Conservation (phyloP, 2,797 vertebrate genomes). For the Tenualosa ilisha region DNA sequence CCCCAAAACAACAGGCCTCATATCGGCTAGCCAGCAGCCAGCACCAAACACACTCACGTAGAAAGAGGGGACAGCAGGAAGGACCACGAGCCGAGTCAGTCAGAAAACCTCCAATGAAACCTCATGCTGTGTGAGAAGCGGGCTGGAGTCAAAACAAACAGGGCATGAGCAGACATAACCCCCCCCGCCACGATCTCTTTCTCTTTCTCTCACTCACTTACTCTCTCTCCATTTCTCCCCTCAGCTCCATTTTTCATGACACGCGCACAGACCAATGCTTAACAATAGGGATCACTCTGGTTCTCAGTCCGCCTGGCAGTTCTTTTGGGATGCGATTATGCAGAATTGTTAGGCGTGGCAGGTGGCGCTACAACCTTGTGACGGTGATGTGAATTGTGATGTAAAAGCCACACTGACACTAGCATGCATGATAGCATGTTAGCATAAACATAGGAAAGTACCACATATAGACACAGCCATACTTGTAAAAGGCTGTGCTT, state of each 20-base stretch:
- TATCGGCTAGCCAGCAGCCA: slow-evolving; percentile 49
- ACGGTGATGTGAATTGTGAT: not conserved
- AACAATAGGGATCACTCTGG: slow-evolving; percentile 33
- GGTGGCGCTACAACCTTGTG: slow-evolving; percentile 52
- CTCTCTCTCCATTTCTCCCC: not conserved
- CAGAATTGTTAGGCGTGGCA: slow-evolving; percentile 48
- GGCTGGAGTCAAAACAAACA: slow-evolving; percentile 46
- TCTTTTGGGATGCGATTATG: slow-evolving; percentile 35
- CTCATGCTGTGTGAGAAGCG: slow-evolving; percentile 34
- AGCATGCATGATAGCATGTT: not conserved
- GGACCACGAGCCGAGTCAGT: slow-evolving; percentile 28
- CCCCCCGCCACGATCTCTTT: not conserved
- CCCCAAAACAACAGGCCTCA: slow-evolving; percentile 45
- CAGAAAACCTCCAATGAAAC: not conserved
- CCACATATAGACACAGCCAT: slow-evolving; percentile 16
- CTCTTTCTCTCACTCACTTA: not conserved
- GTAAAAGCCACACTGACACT: not conserved
- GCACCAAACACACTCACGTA: slow-evolving; percentile 56
- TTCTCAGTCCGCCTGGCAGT: slow-evolving; percentile 31
- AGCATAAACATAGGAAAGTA: not conserved
- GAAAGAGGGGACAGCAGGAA: slow-evolving; percentile 32
- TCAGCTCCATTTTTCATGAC: slow-evolving; percentile 29
- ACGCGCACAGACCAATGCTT: slow-evolving; percentile 36
- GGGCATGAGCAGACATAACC: slow-evolving; percentile 29
- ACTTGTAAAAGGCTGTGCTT: not conserved